Base-by-base conservation (phyloP, 2,797 vertebrate species). In the Dipus sagitta region DNA sequence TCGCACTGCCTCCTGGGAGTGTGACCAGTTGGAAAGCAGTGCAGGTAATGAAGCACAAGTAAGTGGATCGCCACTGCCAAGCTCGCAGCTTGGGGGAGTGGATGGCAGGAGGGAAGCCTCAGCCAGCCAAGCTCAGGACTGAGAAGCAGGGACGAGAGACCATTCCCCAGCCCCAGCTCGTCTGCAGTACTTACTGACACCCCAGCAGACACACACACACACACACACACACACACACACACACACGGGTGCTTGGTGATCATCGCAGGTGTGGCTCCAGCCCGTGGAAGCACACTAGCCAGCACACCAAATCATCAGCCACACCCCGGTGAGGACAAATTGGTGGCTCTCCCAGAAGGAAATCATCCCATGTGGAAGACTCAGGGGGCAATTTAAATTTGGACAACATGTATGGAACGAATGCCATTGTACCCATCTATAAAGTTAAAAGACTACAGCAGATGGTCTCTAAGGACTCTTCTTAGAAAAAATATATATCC, bases 11-110 rank as follows among this genome's bases (percentile, higher is more conserved):
- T 94, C 93, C 90, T 81, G 86, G 92, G 88, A 92, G 90, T 75
- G 70, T 1, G 62, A 96, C 86, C 92, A 92, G 86, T 89, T 96
- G 77, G 90, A 96, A 92, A 94, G 90, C 68, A n/a, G 76, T 5
- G 83, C 76, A 94, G 96, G 96, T 95, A 95, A 97, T 95, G 94
- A 97, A 96, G 96, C 96, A 92, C 84, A 79, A 87, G 70, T 95
- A 95, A 97, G 72, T 84, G 52, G 70, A 52, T 87, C 60, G 70
- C 18, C 67, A 30, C 93, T 94, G 95, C 96, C 96, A 96, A 85
- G 52, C 75, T 60, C 93, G 58, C 95, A 95, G 93, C 90, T 82
- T 96, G 93, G 88, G 30, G 93, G 88, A 92, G 88, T 54, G 38
- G 26, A 91, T 58, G 80, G 70, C 83, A 81, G 77, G 94, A 68